Evolutionary conservation across 2,113 vertebrate species (phyloP), one percentile per base, ranked within the genome.

Genomic region (Psephotus haematonotus): DNA sequence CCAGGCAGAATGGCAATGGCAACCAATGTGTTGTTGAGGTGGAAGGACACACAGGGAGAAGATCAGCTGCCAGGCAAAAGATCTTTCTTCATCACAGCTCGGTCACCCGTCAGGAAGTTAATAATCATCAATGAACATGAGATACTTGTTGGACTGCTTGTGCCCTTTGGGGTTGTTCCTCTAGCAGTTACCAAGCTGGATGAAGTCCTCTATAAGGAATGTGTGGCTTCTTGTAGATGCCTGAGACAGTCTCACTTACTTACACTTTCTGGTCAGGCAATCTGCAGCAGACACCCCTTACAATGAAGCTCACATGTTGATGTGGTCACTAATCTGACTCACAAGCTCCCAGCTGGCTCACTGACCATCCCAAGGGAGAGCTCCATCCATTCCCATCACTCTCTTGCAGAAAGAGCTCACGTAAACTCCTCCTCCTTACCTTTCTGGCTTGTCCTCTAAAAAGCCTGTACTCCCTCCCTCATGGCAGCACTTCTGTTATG

Each of bases 281-380:
- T 31, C 27, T 86, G 24, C 82, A 35, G 27, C 25, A 43, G 27
- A 35, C 17, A 67, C 8, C 9, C 27, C 31, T n/a, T 39, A n/a
- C 28, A 74, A 15, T 1, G 0, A 4, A 53, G 7, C 17, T 70
- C 24, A 1, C 20, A 2, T 14, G 3, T 9, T 77, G 8, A 1
- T 46, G 19, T 25, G 39, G 28, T 72, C 31, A 13, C 23, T 55
- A 5, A 47, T 19, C 29, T 55, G 23, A 57, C 7, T 16, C 19
- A 31, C 23, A 35, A 24, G 7, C 4, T 57, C 20, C 74, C 78
- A 70, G 1, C 17, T 39, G 33, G 17, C 29, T 64, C 39, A 8
- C 6, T 3, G 8, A 8, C 14, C 33, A 41, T 1, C 0, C 22
- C 41, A 63, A 59, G n/a, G n/a, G 31, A 90, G 25, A 85, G 2